These are phyloP conservation scores for Myodes glareolus DNA, from an alignment of 2,113 vertebrate genomes.

Conservation along the genomic window DNA sequence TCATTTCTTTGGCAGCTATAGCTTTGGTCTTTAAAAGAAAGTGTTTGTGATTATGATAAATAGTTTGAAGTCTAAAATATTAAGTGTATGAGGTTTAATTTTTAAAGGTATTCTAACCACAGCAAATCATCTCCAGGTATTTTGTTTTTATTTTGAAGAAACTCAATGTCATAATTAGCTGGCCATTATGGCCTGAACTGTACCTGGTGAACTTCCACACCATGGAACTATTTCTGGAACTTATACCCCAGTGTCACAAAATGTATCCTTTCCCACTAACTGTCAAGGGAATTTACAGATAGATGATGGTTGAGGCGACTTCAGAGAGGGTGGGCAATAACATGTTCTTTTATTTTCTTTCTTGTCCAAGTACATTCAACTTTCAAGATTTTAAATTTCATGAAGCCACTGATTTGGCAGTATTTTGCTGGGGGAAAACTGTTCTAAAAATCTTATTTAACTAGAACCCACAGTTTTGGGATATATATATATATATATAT, in stretches of 20 bases:
- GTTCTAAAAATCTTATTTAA: not conserved
- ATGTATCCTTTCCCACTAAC: not conserved
- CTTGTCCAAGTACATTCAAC: not conserved
- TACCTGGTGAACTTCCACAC: no score
- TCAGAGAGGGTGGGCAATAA: not conserved
- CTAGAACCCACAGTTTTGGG: not conserved
- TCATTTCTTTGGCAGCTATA: not conserved
- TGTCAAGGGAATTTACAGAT: not conserved
- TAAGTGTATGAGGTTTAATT: not conserved
- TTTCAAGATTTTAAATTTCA: not conserved
- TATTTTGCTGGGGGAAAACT: not conserved
- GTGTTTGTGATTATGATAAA: not conserved
- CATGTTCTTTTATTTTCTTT: not conserved
- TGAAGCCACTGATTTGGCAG: not conserved
- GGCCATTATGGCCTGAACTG: not conserved
- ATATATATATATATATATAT: not conserved
- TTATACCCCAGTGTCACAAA: not conserved
- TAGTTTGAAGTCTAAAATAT: slow-evolving; percentile 11
- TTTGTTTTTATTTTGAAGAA: slow-evolving; percentile 4
- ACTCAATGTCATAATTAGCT: not conserved
- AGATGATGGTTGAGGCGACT: not conserved
- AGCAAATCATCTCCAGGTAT: not conserved
- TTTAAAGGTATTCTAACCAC: not conserved
- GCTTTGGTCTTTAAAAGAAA: not conserved
- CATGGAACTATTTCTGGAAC: not conserved